Percentiles rank a stretch among this genome's conserved stretches.
Conservation (phyloP, 2,797 vertebrate genomes). For the Gymnothorax reevesii region DNA sequence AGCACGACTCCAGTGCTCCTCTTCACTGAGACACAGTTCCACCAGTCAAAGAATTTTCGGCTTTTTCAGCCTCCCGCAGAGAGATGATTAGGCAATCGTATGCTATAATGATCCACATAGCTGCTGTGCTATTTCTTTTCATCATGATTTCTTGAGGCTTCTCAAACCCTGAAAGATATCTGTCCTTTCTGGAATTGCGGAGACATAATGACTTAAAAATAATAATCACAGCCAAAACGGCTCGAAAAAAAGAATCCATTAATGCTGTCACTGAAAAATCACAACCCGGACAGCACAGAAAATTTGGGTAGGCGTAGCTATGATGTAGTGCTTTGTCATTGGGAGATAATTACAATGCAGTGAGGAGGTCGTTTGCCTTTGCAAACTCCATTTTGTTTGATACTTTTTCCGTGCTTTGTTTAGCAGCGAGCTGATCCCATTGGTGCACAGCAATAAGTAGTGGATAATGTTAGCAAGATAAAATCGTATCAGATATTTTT, state of each 20-base stretch:
- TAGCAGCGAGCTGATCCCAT: too few relatives aligned
- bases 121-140: not conserved
- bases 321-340: too few relatives aligned
- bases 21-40: constrained; percentile 49
- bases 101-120: not conserved
- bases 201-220: not conserved
- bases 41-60: constrained; percentile 36
- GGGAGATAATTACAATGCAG: too few relatives aligned
- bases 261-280: not conserved
- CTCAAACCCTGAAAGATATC: not conserved
- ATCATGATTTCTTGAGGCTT: not conserved
- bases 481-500: not conserved
- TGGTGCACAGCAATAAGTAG: too few relatives aligned
- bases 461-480: not conserved
- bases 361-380: too few relatives aligned
- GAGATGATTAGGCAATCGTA: not conserved
- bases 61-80: not conserved
- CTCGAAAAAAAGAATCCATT: not conserved
- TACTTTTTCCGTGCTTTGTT: too few relatives aligned
- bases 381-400: too few relatives aligned
- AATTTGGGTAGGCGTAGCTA: too few relatives aligned
- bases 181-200: not conserved
- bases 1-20: constrained; percentile 53
- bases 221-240: not conserved
- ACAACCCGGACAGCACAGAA: not conserved